Evolutionary conservation across 2,888 invertebrate species (phyloP), one percentile per base, ranked within the genome.

Genomic region (Lepidonotus clava): DNA sequence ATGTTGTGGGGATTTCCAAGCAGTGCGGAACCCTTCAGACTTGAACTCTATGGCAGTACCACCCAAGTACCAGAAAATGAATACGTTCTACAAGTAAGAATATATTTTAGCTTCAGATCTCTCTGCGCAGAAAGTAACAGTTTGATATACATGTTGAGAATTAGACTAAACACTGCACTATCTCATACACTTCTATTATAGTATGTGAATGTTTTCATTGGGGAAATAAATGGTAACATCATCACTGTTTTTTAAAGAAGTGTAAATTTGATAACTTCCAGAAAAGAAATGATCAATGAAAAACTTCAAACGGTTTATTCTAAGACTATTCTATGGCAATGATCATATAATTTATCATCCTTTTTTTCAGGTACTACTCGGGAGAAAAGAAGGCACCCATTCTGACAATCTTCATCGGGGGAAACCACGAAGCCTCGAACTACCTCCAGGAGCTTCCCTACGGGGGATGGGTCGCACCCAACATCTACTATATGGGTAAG

Each of bases 391-490:
- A 95, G 88, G 98, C 99, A 0, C 99, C 99, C 0, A 95, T 98
- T 77, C 95, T 99, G 87, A 99, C 99, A 0, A 95, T 99, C 90
- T 98, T 99, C 92, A 97, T 99, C 92, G 99, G 99, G 18, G 99
- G 99, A 2, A 99, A 99, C 94, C 99, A 99, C 94, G 99, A 99
- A 95, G 99, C 99, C 0, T 98, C 98, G 0, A 99, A 98, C 94
- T 98, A 98, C 94, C 95, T 99, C 85, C 98, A 98, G 86, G 94
- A 99, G 94, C 94, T 99, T 66, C 97, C 99, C 0, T 99, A 98
- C 94, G 99, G 99, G 24, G 99, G 99, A 11, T 99, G 99, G 99
- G 98, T 98, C 0, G 99, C 99, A 0, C 98, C 98, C 0, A 99
- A 99, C 93, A 99, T 99, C 90, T 99, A 97, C 94, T 99, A 98